Base-by-base conservation (phyloP, 2,113 vertebrate genomes). In the Oreocharis arfaki region DNA sequence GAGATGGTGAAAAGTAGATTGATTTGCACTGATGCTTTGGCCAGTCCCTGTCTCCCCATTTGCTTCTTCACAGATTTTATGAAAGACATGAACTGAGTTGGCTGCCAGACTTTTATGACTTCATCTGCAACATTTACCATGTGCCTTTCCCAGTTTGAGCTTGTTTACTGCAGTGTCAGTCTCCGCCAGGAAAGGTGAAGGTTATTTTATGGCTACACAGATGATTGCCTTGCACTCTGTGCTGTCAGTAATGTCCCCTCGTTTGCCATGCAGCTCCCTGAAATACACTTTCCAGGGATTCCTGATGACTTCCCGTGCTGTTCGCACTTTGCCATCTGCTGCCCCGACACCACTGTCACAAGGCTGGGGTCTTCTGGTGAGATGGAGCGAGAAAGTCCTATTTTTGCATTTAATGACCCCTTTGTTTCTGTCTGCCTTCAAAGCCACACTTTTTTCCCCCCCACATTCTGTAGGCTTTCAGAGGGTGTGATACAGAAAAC, bases 61-160 rank as follows among this genome's bases (percentile, higher is more conserved):
- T 97, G 92, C 60, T 68, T 76, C 81, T 88, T 95, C 95, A 95
- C 91, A 96, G 91, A 80, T 97, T 97, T 97, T 96, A 97, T 85
- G 95, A 97, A 95, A 96, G 97, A 94, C 93, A 84, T 22, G 68
- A 95, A 91, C 67, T 65, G 67, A n/a, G 9, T 35, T n/a, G 77
- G 92, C 90, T 93, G 93, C 96, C 97, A 98, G 96, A 82, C 89
- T 97, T 98, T 96, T 97, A 96, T 61, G 96, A 86, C 95, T 96
- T 97, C 90, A 97, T 96, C 92, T 96, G 94, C 89, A 95, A 59
- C 69, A 27, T 39, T 68, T 32, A 61, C 92, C 90, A 49, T 67
- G 96, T 81, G 94, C 81, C 92, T 95, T 73, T 90, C 96, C 90
- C 89, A 95, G 94, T 69, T 6, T 95, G 92, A 95, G 87, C 85